Base-by-base conservation (phyloP, 2,888 invertebrate species). In the Mimachlamys varia region DNA sequence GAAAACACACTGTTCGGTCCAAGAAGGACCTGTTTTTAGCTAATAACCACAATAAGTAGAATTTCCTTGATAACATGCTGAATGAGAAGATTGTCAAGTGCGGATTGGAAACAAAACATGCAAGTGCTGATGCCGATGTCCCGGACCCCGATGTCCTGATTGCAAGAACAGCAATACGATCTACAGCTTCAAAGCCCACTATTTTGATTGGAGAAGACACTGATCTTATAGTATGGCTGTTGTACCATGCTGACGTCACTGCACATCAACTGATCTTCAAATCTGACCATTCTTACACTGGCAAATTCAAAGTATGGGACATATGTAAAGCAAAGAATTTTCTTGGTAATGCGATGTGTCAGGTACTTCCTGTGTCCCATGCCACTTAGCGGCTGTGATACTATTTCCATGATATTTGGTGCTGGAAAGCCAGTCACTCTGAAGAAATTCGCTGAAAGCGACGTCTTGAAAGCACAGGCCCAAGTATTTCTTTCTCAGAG, bases 31-130 rank as follows among this genome's bases (percentile, higher is more conserved):
- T 87, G 22, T 88, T 90, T n/a, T n/a, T 90, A 5, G 88, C 88
- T 27, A 88, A 88, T 49, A 19, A 53, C 5, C 10, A 50, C 53
- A 50, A 89, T 27, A 50, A 50, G n/a, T 4, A 88, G 33, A 90
- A 58, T n/a, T 90, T 90, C 88, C 88, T 90, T n/a, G n/a, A n/a
- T n/a, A 88, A 90, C 22, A 22, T 90, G 37, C n/a, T 89, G 0
- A 88, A 37, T 37, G 50, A 62, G 17, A 88, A 58, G 62, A 17
- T 90, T 10, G 38, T 37, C 22, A 76, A 88, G 49, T 58, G 53
- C n/a, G 76, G 49, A 22, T 38, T 38, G n/a, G n/a, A n/a, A 38
- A 88, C 88, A 37, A 22, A 53, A 19, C 27, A 88, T 50, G 87
- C 88, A 38, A 55, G 7, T 22, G 19, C 88, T 22, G 44, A 88